phyloP scores from a whole-genome alignment of 2,888 invertebrate species.

The Zhengitettix transpicula region DNA sequence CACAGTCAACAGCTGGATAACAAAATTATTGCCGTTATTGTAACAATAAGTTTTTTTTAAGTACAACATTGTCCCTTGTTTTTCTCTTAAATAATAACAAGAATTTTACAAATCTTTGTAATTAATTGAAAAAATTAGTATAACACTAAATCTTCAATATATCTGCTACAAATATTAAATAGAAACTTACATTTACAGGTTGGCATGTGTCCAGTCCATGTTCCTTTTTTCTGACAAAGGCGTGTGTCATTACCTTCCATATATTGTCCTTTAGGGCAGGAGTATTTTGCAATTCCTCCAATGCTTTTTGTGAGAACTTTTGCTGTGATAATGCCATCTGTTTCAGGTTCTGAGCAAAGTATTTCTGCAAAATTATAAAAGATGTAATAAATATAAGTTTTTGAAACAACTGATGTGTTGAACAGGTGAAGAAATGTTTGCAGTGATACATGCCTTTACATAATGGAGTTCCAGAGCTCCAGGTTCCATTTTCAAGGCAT shows the following conservation, averaged over 20 bases:
- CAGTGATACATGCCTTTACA: constrained; percentile 45
- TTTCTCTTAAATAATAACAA: too few species aligned
- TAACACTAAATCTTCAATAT: too few species aligned
- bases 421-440: background rate
- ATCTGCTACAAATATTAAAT: too few species aligned
- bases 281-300: constrained; percentile 63
- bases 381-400: constrained; percentile 5
- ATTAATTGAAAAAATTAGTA: too few species aligned
- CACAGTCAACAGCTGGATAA: constrained; percentile 64
- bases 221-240: constrained; percentile 56
- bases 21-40: background rate
- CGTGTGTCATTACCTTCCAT: constrained; percentile 59
- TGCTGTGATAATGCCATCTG: constrained; percentile 32
- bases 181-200: constrained; percentile 58
- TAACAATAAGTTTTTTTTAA: too few species aligned
- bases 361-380: constrained; percentile 40
- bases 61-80: too few species aligned
- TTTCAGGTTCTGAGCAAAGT: constrained; percentile 54
- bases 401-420: too few species aligned
- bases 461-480: constrained; percentile 70
- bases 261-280: constrained; percentile 64
- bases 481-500: constrained; percentile 77
- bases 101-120: too few species aligned
- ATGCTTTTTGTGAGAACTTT: constrained; percentile 50
- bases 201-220: constrained; percentile 66